A percentile compares a stretch with the other conserved stretches of the same genome.
Evolutionary conservation across 2,797 vertebrate genomes (phyloP).

Genomic region (Mormyrus proboscirostris): DNA sequence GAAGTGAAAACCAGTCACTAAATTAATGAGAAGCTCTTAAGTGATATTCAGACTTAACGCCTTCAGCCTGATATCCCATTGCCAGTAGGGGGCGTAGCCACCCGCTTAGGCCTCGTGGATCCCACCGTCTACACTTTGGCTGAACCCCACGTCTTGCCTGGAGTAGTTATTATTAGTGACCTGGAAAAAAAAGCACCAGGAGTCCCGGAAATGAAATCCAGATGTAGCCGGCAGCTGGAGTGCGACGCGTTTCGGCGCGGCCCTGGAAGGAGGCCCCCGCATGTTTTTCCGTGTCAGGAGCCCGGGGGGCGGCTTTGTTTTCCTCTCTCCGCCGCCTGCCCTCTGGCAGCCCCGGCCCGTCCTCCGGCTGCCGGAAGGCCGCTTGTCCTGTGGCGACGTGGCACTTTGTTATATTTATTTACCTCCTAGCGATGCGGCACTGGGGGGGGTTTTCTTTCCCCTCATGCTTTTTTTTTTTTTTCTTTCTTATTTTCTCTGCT

Average conservation of each 20-base stretch:
- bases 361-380: slow-evolving; percentile 26
- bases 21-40: too few relatives aligned
- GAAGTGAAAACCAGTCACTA: too few relatives aligned
- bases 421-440: background rate
- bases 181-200: slow-evolving; percentile 60
- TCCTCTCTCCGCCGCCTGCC: slow-evolving; percentile 18
- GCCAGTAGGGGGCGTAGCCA: background rate
- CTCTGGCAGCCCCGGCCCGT: slow-evolving; percentile 20
- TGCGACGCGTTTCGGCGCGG: slow-evolving; percentile 49
- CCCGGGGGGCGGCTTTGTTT: slow-evolving; percentile 9
- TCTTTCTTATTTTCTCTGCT: background rate
- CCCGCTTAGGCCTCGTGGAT: background rate
- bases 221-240: slow-evolving; percentile 57
- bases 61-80: background rate
- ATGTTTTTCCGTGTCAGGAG: slow-evolving; percentile 52
- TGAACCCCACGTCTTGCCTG: slow-evolving; percentile 60
- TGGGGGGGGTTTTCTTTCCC: background rate
- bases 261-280: slow-evolving; percentile 51
- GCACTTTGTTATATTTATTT: slow-evolving; percentile 1
- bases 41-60: background rate
- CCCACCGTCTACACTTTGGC: slow-evolving; percentile 52
- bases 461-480: background rate
- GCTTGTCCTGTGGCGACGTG: background rate
- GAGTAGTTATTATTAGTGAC: slow-evolving; percentile 62
- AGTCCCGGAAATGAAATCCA: slow-evolving; percentile 63